These are phyloP conservation scores for Melinopterus prodromus DNA, from an alignment of 2,888 invertebrate species.

Conservation along the genomic window DNA sequence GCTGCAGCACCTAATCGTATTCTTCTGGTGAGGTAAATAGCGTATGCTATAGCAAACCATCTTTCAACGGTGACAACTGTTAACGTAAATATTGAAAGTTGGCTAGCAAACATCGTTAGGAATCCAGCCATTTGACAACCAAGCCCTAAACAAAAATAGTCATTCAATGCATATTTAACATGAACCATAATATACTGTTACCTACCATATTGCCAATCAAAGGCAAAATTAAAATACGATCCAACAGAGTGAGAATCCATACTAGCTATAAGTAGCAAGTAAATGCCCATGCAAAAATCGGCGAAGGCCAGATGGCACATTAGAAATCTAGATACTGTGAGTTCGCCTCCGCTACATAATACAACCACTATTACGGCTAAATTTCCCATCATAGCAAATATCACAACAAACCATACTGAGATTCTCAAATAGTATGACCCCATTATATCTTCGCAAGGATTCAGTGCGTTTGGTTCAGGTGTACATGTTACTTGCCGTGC, in stretches of 20 bases:
- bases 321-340: slow-evolving; percentile 73
- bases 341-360: slow-evolving; percentile 67
- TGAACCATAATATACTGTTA: slow-evolving; percentile 5
- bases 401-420: slow-evolving; percentile 87
- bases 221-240: slow-evolving; percentile 89
- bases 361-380: slow-evolving; percentile 82
- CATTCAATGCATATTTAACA: neutral
- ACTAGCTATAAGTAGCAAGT: slow-evolving; percentile 82
- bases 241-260: slow-evolving; percentile 86
- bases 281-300: slow-evolving; percentile 87
- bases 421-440: slow-evolving; percentile 80
- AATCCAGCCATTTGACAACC: slow-evolving; percentile 91
- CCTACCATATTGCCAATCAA: slow-evolving; percentile 84
- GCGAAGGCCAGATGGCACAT: slow-evolving; percentile 88
- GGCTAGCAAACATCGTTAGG: slow-evolving; percentile 86
- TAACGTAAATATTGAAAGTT: slow-evolving; percentile 87
- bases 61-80: slow-evolving; percentile 87
- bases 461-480: slow-evolving; percentile 81
- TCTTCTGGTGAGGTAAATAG: slow-evolving; percentile 82
- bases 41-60: slow-evolving; percentile 85
- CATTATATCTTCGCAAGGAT: slow-evolving; percentile 92
- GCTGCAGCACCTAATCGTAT: slow-evolving; percentile 77
- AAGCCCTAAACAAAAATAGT: slow-evolving; percentile 60
- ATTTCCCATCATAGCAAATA: slow-evolving; percentile 85
- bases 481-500: slow-evolving; percentile 70